A percentile compares a stretch with the other conserved stretches of the same genome.
phyloP scores from a whole-genome alignment of 2,797 vertebrate species.

The Argya squamiceps region DNA sequence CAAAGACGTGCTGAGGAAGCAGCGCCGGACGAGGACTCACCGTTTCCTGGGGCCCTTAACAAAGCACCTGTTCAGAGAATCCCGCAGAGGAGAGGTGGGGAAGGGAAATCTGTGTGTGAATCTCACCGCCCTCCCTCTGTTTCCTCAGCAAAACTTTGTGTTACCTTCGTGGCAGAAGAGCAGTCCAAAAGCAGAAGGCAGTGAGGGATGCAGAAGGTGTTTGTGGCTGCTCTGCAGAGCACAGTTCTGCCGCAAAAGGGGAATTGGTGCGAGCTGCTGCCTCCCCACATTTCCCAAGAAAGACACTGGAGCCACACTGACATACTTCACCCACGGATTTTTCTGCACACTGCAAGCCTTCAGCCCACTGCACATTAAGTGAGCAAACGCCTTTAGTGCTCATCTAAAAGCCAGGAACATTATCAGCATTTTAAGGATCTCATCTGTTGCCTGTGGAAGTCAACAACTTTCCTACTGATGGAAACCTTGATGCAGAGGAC shows the following conservation, averaged over 20 bases:
- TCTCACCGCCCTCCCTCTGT: neutral
- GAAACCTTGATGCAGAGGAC: neutral
- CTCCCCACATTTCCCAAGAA: neutral
- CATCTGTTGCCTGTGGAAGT: neutral
- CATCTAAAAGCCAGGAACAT: neutral
- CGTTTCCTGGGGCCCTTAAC: neutral
- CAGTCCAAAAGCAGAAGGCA: neutral
- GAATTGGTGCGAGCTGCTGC: neutral
- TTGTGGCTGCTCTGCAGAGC: neutral
- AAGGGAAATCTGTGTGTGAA: neutral
- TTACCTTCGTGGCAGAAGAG: neutral
- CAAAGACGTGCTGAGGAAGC: neutral
- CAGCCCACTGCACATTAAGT: neutral
- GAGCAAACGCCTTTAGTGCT: neutral
- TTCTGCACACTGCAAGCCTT: neutral
- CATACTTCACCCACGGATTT: conserved; percentile 10
- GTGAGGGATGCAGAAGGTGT: neutral
- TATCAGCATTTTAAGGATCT: neutral
- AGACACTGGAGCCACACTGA: neutral
- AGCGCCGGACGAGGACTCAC: fast-evolving
- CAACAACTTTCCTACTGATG: neutral
- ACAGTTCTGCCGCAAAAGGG: neutral
- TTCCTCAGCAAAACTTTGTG: neutral
- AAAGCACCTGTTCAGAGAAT: neutral
- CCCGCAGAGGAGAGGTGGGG: neutral